Percentiles rank a stretch among this genome's conserved stretches.
These are phyloP conservation scores for Blastobasis adustella DNA, from an alignment of 2,888 invertebrate genomes.

Conservation along the genomic window DNA sequence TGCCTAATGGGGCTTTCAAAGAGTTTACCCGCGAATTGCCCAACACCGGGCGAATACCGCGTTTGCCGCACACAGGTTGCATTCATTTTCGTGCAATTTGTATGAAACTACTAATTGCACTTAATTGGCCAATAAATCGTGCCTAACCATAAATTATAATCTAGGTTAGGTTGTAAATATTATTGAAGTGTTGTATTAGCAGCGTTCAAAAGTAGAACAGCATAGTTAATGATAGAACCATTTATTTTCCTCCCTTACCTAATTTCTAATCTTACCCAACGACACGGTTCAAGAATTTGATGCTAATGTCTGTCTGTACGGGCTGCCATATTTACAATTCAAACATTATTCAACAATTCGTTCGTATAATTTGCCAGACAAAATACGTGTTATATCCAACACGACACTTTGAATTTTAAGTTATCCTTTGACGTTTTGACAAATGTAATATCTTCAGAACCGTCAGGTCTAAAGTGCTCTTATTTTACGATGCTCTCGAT, in stretches of 20 bases:
- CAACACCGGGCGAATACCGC: slow-evolving; percentile 2
- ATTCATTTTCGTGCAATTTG: slow-evolving; percentile 3
- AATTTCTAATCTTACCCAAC: no score
- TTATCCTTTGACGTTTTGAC: not conserved
- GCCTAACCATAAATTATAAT: not conserved
- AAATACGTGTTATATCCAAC: no score
- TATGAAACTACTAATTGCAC: slow-evolving; percentile 6
- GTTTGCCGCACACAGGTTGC: slow-evolving; percentile 1
- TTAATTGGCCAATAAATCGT: slow-evolving; percentile 6
- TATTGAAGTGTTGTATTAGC: no score
- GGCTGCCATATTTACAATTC: slow-evolving; percentile 12
- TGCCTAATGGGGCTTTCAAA: not conserved
- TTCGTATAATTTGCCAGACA: slow-evolving; percentile 8
- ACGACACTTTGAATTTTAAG: slow-evolving; percentile 12
- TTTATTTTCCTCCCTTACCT: no score
- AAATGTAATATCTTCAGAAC: not conserved
- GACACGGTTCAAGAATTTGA: no score
- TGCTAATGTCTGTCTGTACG: no score
- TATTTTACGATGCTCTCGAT: no score
- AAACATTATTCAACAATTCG: slow-evolving; percentile 10
- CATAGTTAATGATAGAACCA: no score
- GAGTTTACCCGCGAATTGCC: slow-evolving; percentile 1
- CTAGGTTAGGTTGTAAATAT: not conserved
- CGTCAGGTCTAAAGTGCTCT: no score
- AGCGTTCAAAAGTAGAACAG: no score